phyloP scores from a whole-genome alignment of 2,888 invertebrate genomes.

The Osmoderma eremita region DNA sequence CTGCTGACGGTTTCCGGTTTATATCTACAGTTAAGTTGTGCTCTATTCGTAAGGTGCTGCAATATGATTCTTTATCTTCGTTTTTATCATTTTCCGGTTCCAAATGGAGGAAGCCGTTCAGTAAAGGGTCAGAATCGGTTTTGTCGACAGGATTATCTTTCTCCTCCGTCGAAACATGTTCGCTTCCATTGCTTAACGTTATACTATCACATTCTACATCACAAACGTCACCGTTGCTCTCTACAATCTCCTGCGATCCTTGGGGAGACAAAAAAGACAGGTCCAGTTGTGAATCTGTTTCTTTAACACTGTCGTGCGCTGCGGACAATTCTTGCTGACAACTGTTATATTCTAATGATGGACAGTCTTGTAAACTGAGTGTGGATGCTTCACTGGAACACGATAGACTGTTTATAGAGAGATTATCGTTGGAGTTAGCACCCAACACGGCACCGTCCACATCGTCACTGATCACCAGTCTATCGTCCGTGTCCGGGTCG shows the following conservation, averaged over 20 bases:
- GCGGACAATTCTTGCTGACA: slow-evolving; percentile 39
- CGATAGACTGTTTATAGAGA: slow-evolving; percentile 43
- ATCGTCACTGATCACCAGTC: slow-evolving; percentile 8
- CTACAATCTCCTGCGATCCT: slow-evolving; percentile 16
- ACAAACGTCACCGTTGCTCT: slow-evolving; percentile 19
- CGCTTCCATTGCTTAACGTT: slow-evolving; percentile 13
- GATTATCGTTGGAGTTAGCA: slow-evolving; percentile 6
- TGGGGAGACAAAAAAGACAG: slow-evolving; percentile 16
- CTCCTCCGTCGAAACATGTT: slow-evolving; percentile 16
- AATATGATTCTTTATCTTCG: slow-evolving; percentile 45
- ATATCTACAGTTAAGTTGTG: slow-evolving; percentile 50
- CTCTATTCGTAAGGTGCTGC: slow-evolving; percentile 50
- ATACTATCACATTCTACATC: slow-evolving; percentile 38
- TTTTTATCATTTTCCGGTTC: slow-evolving; percentile 6
- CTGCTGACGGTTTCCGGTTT: slow-evolving; percentile 40
- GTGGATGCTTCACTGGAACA: slow-evolving; percentile 52
- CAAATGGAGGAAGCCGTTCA: not conserved
- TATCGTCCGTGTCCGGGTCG: slow-evolving; percentile 57
- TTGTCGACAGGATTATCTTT: slow-evolving; percentile 38
- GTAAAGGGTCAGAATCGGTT: not conserved
- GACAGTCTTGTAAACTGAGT: slow-evolving; percentile 51
- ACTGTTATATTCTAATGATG: slow-evolving; percentile 46
- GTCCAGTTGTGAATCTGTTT: slow-evolving; percentile 4
- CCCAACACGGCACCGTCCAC: slow-evolving; percentile 24
- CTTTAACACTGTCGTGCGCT: not conserved